Conservation (phyloP, 2,797 vertebrate genomes). For the Lepus townsendii region DNA sequence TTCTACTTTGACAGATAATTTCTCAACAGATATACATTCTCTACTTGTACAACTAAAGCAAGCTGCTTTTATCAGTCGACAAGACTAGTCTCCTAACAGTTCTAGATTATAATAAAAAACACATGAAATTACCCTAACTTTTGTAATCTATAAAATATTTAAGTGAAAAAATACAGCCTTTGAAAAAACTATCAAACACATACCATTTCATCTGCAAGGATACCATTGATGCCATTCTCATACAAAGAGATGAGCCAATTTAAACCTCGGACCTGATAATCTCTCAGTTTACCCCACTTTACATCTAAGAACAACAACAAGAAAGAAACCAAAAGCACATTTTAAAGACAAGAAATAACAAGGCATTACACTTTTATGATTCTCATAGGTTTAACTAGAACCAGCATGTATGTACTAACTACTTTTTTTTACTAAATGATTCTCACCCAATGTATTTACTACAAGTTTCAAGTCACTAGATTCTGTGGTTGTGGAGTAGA, state of each 20-base stretch:
- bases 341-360: constrained; percentile 65
- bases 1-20: constrained; percentile 27
- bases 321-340: not conserved
- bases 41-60: not conserved
- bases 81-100: not conserved
- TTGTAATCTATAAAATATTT: constrained; percentile 16
- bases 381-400: not conserved
- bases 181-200: constrained; percentile 61
- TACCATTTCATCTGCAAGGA: constrained; percentile 99
- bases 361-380: not conserved
- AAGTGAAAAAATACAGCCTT: not conserved
- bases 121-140: not conserved
- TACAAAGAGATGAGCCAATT: constrained; percentile 99
- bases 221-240: constrained; percentile 99
- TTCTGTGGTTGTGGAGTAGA: not conserved
- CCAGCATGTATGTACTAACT: not conserved
- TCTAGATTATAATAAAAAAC: constrained; percentile 13
- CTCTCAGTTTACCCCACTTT: constrained; percentile 96
- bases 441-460: not conserved
- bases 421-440: not conserved
- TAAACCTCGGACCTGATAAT: constrained; percentile 97
- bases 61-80: not conserved
- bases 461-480: not conserved
- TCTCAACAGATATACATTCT: not conserved
- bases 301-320: constrained; percentile 91